Conservation (phyloP, 2,113 vertebrate genomes). For the Dendropsophus ebraccatus region DNA sequence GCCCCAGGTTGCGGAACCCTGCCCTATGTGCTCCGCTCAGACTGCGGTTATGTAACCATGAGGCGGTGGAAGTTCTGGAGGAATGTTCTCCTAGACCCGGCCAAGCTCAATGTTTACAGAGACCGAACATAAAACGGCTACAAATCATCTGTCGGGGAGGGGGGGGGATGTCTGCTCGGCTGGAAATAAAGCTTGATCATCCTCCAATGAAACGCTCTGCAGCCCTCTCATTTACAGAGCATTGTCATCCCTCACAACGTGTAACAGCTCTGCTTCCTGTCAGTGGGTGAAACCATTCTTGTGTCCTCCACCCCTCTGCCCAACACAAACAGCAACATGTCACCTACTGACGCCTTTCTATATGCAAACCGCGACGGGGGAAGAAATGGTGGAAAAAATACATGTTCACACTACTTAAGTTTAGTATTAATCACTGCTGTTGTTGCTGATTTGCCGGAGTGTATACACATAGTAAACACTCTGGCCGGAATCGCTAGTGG, state of each 20-base stretch:
- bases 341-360: too few species aligned
- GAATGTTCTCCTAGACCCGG: background rate
- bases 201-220: background rate
- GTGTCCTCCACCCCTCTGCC: too few species aligned
- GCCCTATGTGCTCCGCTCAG: too few species aligned
- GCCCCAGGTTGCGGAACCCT: too few species aligned
- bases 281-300: background rate
- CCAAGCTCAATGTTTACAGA: background rate
- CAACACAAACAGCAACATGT: too few species aligned
- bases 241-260: background rate
- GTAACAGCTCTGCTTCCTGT: background rate
- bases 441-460: too few species aligned
- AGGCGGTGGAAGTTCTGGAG: background rate
- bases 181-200: constrained; percentile 9
- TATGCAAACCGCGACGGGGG: too few species aligned
- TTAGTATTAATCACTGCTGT: too few species aligned
- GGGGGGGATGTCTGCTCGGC: background rate
- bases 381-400: too few species aligned
- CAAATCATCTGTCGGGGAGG: background rate
- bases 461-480: too few species aligned
- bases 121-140: background rate
- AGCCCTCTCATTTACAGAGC: background rate
- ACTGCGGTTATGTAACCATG: background rate
- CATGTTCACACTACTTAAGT: too few species aligned
- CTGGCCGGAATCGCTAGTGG: too few species aligned